Evolutionary conservation across 1,140 invertebrate genomes (phyloP).

Genomic region (Paramacrobiotus metropolitanus): DNA sequence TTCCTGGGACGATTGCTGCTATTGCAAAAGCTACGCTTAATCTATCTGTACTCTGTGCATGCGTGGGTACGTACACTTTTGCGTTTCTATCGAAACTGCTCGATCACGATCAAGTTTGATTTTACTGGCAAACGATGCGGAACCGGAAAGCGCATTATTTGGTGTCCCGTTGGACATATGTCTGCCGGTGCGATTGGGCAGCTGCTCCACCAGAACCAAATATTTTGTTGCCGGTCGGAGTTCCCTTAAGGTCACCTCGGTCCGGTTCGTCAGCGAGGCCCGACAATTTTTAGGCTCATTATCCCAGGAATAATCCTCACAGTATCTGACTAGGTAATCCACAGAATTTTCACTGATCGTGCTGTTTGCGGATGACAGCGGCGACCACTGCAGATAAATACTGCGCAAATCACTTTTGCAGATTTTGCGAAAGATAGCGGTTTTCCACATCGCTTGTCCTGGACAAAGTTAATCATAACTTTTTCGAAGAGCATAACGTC

Average conservation of each 20-base stretch:
- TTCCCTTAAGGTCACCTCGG: neutral
- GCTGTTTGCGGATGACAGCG: too few relatives aligned
- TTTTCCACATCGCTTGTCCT: neutral
- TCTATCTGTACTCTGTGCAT: too few relatives aligned
- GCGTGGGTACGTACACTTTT: neutral
- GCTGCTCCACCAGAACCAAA: neutral
- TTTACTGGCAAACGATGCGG: neutral
- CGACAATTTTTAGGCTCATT: neutral
- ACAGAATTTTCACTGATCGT: neutral
- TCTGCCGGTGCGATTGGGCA: neutral
- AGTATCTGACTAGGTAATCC: neutral
- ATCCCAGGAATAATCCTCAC: neutral
- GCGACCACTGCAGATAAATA: neutral
- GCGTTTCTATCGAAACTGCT: neutral
- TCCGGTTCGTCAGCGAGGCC: neutral
- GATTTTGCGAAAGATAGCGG: neutral
- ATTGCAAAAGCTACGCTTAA: too few relatives aligned
- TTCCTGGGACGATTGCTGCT: too few relatives aligned
- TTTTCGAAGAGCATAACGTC: neutral
- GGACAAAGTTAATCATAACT: too few relatives aligned
- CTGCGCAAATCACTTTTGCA: neutral
- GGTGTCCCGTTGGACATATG: neutral
- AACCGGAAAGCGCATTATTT: neutral
- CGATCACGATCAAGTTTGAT: neutral
- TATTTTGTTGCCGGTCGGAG: neutral